A percentile compares a stretch with the other conserved stretches of the same genome.
These are phyloP conservation scores for Peromyscus melanophrys DNA, from an alignment of 2,797 vertebrate species.

Conservation along the genomic window DNA sequence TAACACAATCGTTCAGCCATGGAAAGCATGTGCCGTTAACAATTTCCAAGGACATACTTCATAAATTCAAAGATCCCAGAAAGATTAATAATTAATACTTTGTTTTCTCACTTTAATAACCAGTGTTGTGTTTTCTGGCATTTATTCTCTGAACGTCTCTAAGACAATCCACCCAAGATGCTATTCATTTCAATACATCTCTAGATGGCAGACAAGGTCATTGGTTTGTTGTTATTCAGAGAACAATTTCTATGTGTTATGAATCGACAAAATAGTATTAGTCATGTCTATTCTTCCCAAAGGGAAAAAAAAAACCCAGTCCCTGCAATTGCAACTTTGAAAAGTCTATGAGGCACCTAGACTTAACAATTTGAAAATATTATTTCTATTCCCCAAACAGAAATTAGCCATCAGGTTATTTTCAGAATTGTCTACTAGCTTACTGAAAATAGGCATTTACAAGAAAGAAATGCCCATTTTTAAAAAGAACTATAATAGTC, in stretches of 20 bases:
- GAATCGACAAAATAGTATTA: neutral
- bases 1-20: neutral
- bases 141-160: neutral
- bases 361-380: neutral
- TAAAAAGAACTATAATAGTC: neutral
- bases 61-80: neutral
- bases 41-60: neutral
- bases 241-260: neutral
- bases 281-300: neutral
- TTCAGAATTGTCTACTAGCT: neutral
- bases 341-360: neutral
- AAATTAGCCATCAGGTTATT: neutral
- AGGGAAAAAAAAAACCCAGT: neutral
- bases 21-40: neutral
- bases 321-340: neutral
- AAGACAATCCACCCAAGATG: neutral
- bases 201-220: neutral
- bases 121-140: neutral
- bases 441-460: conserved; percentile 26
- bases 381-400: neutral
- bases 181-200: neutral
- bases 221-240: neutral
- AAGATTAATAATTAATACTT: neutral
- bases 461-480: neutral
- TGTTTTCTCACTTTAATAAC: neutral